A percentile compares a stretch with the other conserved stretches of the same genome.
These are phyloP conservation scores for Tenebrio molitor DNA, from an alignment of 1,140 invertebrate species.

Conservation along the genomic window DNA sequence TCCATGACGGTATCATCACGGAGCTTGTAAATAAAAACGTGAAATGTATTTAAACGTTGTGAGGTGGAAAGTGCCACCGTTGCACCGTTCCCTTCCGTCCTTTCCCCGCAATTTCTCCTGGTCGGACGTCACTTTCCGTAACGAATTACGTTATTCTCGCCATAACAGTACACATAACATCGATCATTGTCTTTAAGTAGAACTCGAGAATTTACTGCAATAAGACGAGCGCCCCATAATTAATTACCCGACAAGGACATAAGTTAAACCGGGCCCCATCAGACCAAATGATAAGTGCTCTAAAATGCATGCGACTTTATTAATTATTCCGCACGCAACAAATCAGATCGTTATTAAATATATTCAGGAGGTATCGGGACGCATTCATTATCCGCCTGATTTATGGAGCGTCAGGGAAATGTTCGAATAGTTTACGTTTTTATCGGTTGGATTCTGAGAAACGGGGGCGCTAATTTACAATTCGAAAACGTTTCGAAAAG, in stretches of 20 bases:
- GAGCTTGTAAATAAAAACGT: too few species aligned
- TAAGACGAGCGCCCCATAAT: not conserved
- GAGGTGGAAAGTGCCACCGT: too few species aligned
- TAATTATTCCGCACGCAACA: constrained; percentile 45
- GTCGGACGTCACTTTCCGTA: constrained; percentile 27
- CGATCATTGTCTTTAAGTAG: constrained; percentile 37
- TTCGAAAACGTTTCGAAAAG: not conserved
- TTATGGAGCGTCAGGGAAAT: constrained; percentile 19
- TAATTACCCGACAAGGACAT: constrained; percentile 33
- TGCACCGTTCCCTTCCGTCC: too few species aligned
- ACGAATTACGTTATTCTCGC: constrained; percentile 32
- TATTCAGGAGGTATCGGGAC: constrained; percentile 29
- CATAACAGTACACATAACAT: constrained; percentile 26
- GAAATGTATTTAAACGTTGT: too few species aligned
- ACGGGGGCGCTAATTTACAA: too few species aligned
- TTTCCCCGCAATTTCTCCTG: too few species aligned
- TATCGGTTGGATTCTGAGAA: not conserved
- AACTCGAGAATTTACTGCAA: constrained; percentile 5
- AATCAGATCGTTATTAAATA: constrained; percentile 44
- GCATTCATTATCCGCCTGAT: constrained; percentile 20
- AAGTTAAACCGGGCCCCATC: constrained; percentile 22
- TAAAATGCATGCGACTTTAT: constrained; percentile 30
- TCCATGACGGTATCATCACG: too few species aligned
- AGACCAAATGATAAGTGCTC: constrained; percentile 32
- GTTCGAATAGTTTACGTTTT: constrained; percentile 22